Evolutionary conservation across 1,140 invertebrate genomes (phyloP), one percentile per base, ranked within the genome.

Genomic region (Conopomorpha cramerella): DNA sequence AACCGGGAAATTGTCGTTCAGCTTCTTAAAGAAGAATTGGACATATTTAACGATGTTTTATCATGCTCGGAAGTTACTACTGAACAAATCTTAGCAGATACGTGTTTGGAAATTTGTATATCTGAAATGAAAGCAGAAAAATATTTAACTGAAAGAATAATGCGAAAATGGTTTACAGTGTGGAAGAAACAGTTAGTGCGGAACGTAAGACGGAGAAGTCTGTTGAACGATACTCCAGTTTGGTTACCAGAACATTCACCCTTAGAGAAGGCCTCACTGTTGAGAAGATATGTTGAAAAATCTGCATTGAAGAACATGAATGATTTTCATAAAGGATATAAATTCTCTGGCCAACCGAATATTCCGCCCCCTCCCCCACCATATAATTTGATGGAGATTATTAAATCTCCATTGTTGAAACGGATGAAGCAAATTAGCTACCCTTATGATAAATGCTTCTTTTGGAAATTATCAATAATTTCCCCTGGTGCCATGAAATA

Each of bases 381-480:
- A 17, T 72, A 77, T 30, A 67, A 82, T 41, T 43, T 81, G 8
- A 62, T 73, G 40, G 66, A 79, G 56, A 58, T 79, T 32, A 77
- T 78, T 16, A 63, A 67, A 51, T 76, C 73, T 14, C 47, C 73
- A 30, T 54, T 81, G 10, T 39, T 72, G 28, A 68, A 74, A 51
- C 61, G 71, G 23, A 71, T 72, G 45, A 73, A 66, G 46, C 62
- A 77, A 49, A 67, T 78, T 16, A 66, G 57, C 37, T 77, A 72
- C 48, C 70, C 71, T 28, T 72, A 78, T 36, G 71, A 73, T 30
- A 74, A 79, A 39, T 78, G 79, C 42, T 64, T 81, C 31, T 89
- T 81, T 55, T 89, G 85, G 85, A 90, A 90, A 66, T 45, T 87
- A 14, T 59, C 82, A n/a, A 49, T 88, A 11, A 82, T 83, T 0